Evolutionary conservation across 2,113 vertebrate genomes (phyloP).

Genomic region (Zosterops japonicus): DNA sequence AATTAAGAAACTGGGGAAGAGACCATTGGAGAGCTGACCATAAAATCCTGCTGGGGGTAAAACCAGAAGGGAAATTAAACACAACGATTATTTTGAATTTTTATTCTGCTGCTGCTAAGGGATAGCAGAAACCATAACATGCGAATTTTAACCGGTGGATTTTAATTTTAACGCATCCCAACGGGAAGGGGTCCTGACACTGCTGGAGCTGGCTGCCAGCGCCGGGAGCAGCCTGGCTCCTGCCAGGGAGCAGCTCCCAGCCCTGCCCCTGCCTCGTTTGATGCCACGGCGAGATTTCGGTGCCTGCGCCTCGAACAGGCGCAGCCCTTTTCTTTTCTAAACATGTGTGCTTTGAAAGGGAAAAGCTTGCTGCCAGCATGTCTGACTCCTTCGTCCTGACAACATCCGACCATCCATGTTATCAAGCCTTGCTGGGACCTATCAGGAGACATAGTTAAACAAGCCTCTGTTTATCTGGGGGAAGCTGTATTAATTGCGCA

Average conservation of each 20-base stretch:
- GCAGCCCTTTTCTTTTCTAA: constrained; percentile 69
- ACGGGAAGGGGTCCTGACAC: background rate
- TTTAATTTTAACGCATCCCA: background rate
- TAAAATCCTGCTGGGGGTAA: background rate
- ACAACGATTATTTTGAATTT: background rate
- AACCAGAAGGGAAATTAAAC: background rate
- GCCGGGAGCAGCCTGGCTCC: background rate
- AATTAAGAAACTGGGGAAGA: constrained; percentile 32
- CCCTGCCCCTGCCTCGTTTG: background rate
- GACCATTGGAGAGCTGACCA: background rate
- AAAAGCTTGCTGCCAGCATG: constrained; percentile 82
- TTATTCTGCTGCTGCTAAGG: background rate
- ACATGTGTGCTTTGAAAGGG: constrained; percentile 76
- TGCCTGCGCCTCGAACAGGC: constrained; percentile 61
- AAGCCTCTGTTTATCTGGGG: constrained; percentile 87
- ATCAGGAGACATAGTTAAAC: constrained; percentile 83
- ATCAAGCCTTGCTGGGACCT: constrained; percentile 85
- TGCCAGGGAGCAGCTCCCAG: background rate
- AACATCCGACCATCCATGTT: constrained; percentile 83
- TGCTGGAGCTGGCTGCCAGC: background rate
- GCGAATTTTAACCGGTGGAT: background rate
- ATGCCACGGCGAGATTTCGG: constrained; percentile 63
- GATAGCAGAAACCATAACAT: rapidly evolving
- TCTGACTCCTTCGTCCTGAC: constrained; percentile 86
- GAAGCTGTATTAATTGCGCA: constrained; percentile 81